Percentiles rank a stretch among this genome's conserved stretches.
These are phyloP conservation scores for Pocillopora verrucosa DNA, from an alignment of 64 coral and sea anemone genomes.

Conservation along the genomic window DNA sequence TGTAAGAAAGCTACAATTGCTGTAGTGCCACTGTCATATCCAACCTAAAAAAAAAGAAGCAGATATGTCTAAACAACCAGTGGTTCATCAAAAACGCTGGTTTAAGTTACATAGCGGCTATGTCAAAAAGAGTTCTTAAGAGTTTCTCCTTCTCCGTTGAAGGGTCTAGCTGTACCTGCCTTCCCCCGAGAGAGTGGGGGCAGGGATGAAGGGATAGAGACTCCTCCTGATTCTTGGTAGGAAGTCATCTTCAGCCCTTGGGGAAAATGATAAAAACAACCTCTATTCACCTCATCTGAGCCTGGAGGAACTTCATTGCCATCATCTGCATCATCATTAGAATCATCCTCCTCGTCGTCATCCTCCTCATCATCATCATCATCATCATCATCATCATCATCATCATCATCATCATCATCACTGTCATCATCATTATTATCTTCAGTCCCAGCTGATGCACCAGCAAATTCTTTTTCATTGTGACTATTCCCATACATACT, in stretches of 20 bases:
- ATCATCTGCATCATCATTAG: constrained; percentile 1
- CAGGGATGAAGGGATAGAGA: too few relatives aligned
- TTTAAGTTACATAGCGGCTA: too few relatives aligned
- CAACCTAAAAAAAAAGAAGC: constrained; percentile 47
- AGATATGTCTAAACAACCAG: too few relatives aligned
- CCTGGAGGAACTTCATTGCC: constrained; percentile 40
- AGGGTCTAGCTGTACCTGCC: too few relatives aligned
- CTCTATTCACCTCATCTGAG: constrained; percentile 57
- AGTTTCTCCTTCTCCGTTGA: too few relatives aligned
- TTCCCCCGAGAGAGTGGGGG: too few relatives aligned
- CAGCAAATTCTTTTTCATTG: not conserved
- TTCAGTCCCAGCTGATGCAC: not conserved
- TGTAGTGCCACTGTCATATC: constrained; percentile 97
- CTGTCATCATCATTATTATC: not conserved
- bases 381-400: constrained; percentile 38
- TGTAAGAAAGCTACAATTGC: constrained; percentile 88
- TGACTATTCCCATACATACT: not conserved
- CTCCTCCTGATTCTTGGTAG: too few relatives aligned
- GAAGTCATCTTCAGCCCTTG: too few relatives aligned
- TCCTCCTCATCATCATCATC: constrained; percentile 54
- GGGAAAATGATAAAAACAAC: not conserved
- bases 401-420: constrained; percentile 5
- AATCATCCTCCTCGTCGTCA: constrained; percentile 54
- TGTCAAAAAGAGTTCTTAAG: too few relatives aligned
- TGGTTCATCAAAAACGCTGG: too few relatives aligned